Percentiles rank a stretch among this genome's conserved stretches.
These are phyloP conservation scores for Castor canadensis DNA, from an alignment of 2,113 vertebrate genomes.

Conservation along the genomic window DNA sequence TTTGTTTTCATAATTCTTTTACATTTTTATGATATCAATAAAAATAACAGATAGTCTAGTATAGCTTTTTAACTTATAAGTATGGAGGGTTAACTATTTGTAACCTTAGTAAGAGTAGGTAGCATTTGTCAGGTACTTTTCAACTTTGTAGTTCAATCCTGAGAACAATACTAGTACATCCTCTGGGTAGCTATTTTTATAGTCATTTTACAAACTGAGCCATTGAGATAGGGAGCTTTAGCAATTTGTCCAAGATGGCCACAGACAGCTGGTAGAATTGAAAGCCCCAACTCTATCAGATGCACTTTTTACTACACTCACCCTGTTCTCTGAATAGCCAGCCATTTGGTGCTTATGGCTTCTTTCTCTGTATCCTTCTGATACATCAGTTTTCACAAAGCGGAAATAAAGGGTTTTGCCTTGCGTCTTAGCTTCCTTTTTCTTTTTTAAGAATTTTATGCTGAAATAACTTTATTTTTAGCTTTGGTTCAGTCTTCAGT, in stretches of 20 bases:
- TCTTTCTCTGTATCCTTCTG: not conserved
- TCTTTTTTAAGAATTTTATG: not conserved
- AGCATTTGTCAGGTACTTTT: not conserved
- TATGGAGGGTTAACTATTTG: fast-evolving
- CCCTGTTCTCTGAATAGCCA: not conserved
- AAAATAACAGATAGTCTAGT: not conserved
- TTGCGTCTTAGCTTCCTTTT: not conserved
- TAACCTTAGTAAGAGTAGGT: not conserved
- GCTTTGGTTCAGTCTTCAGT: not conserved
- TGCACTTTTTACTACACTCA: not conserved
- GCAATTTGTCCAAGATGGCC: not conserved
- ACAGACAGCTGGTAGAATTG: too few relatives aligned
- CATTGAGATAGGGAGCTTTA: not conserved
- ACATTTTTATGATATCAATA: not conserved
- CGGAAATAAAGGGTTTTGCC: not conserved
- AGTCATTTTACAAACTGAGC: not conserved
- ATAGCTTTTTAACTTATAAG: not conserved
- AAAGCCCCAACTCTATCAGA: not conserved
- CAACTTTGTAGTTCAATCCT: not conserved
- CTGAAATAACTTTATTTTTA: not conserved
- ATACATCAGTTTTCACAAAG: not conserved
- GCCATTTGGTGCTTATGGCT: not conserved
- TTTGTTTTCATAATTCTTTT: not conserved
- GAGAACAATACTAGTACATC: too few relatives aligned
- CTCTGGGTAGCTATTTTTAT: not conserved